A percentile compares a stretch with the other conserved stretches of the same genome.
phyloP scores from a whole-genome alignment of 2,113 vertebrate species.

The Illadopsis cleaveri region DNA sequence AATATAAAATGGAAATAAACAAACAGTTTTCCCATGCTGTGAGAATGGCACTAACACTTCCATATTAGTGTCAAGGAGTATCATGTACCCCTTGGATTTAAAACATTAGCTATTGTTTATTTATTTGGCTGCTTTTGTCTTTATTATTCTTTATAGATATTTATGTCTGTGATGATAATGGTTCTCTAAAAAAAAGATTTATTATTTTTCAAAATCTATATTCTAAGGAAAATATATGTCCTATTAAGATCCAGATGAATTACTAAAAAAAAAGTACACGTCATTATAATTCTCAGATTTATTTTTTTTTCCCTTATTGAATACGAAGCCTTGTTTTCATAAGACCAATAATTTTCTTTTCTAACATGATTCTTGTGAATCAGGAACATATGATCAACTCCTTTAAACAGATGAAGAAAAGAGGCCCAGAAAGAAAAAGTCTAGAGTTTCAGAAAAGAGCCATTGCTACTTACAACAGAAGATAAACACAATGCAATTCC shows the following conservation, averaged over 20 bases:
- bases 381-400: background rate
- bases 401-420: background rate
- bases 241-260: background rate
- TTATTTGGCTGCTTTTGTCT: background rate
- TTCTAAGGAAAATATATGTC: background rate
- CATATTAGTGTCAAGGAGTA: background rate
- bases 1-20: slow-evolving; percentile 30
- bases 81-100: background rate
- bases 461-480: background rate
- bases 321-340: background rate
- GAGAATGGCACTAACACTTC: background rate
- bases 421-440: background rate
- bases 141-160: background rate
- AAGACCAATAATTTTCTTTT: background rate
- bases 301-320: background rate
- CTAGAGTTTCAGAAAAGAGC: background rate
- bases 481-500: rapidly evolving
- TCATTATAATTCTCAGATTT: background rate
- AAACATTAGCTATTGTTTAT: background rate
- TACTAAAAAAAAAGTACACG: background rate
- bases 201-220: background rate
- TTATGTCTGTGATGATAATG: background rate
- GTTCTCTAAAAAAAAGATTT: background rate
- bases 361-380: background rate
- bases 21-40: background rate